Evolutionary conservation across 2,797 vertebrate species (phyloP).

Genomic region (Cheirogaleus major): DNA sequence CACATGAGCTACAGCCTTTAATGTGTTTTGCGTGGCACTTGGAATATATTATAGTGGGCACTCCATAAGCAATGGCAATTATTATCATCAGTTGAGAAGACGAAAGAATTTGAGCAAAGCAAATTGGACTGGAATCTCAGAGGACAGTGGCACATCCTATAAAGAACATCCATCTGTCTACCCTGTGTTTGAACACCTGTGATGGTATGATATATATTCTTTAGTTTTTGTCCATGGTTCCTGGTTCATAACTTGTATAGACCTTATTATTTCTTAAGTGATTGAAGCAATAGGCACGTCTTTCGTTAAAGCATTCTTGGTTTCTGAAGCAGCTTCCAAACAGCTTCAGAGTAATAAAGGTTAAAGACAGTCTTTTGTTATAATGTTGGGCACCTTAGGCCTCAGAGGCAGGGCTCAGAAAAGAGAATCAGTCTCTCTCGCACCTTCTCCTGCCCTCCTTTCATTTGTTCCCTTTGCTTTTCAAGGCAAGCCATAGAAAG

Average conservation of each 20-base stretch:
- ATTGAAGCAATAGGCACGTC: neutral
- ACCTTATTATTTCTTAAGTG: neutral
- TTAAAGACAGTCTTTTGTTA: neutral
- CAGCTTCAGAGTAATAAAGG: neutral
- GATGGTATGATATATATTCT: neutral
- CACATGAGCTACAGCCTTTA: neutral
- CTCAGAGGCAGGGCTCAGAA: neutral
- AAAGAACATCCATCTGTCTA: neutral
- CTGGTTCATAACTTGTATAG: neutral
- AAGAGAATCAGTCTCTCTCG: neutral
- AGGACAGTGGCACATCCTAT: neutral
- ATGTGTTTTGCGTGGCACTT: neutral
- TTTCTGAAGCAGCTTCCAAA: neutral
- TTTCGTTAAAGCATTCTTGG: neutral
- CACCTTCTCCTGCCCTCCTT: neutral
- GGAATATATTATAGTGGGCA: neutral
- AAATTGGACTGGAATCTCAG: neutral
- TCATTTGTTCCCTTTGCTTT: neutral
- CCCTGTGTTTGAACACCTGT: neutral
- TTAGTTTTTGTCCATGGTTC: neutral
- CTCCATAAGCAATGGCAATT: neutral
- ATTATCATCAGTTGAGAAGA: neutral
- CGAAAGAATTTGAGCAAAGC: neutral
- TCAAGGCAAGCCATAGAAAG: neutral
- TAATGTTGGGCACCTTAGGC: neutral